These are phyloP conservation scores for Murina feae DNA, from an alignment of 2,113 vertebrate species.

Conservation along the genomic window DNA sequence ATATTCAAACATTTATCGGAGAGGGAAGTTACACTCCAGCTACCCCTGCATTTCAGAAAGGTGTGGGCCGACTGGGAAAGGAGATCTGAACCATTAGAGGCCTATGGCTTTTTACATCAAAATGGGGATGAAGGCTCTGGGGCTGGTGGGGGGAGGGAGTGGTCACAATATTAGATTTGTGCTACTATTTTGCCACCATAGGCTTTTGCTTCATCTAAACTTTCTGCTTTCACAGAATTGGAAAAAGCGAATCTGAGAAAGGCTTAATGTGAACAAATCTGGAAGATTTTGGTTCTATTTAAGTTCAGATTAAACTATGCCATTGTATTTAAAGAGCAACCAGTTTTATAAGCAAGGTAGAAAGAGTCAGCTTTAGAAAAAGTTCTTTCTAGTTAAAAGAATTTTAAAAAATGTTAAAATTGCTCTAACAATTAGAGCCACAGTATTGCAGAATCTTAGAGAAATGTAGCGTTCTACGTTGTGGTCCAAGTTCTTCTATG, in stretches of 20 bases:
- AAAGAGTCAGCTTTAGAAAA: background rate
- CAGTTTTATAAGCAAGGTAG: background rate
- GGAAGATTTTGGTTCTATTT: background rate
- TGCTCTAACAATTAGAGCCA: background rate
- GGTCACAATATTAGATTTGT: background rate
- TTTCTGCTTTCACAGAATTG: background rate
- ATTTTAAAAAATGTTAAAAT: background rate
- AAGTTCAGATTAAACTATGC: background rate
- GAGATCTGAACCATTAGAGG: too few species aligned
- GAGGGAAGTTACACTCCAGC: background rate
- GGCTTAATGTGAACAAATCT: background rate
- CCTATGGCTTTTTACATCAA: background rate
- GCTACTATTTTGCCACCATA: background rate
- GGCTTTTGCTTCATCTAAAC: background rate
- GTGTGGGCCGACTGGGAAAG: background rate
- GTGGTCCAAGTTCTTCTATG: background rate
- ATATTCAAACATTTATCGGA: background rate
- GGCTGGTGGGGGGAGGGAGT: rapidly evolving
- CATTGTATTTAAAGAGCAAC: background rate
- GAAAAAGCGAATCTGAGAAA: background rate
- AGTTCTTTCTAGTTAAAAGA: background rate
- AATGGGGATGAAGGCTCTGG: background rate
- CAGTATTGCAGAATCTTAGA: background rate
- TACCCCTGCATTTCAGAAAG: background rate
- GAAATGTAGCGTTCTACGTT: background rate